phyloP scores from a whole-genome alignment of 2,888 invertebrate genomes.

The Orthosia gracilis region DNA sequence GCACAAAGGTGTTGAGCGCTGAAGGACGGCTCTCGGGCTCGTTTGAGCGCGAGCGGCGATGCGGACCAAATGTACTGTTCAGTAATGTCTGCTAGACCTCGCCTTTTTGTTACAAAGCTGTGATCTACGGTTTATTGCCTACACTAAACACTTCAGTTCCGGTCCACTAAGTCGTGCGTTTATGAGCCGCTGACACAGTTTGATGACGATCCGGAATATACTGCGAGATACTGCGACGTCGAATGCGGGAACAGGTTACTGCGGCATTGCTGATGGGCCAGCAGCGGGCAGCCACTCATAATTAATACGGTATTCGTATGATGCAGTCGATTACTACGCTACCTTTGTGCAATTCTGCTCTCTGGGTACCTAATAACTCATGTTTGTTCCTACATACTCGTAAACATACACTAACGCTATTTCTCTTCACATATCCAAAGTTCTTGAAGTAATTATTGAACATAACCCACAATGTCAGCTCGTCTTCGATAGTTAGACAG shows the following conservation, averaged over 20 bases:
- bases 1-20: conserved; percentile 79
- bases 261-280: conserved; percentile 33
- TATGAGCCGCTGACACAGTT: conserved; percentile 61
- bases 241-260: conserved; percentile 53
- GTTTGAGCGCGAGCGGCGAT: conserved; percentile 68
- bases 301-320: conserved; percentile 35
- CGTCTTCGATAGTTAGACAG: conserved; percentile 59
- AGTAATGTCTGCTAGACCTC: conserved; percentile 58
- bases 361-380: not conserved
- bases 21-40: conserved; percentile 59
- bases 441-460: conserved; percentile 54
- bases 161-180: conserved; percentile 55
- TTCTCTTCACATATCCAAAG: conserved; percentile 29
- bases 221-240: conserved; percentile 39
- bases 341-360: not conserved
- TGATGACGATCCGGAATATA: conserved; percentile 53
- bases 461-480: conserved; percentile 59
- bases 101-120: conserved; percentile 62
- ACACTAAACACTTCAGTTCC: conserved; percentile 62
- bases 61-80: conserved; percentile 66
- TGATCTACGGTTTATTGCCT: conserved; percentile 59
- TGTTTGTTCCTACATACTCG: not conserved
- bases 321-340: conserved; percentile 27
- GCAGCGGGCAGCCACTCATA: conserved; percentile 16
- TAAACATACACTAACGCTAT: conserved; percentile 1